Evolutionary conservation across 2,797 vertebrate species (phyloP), one percentile per base, ranked within the genome.

Genomic region (Bovichtus variegatus): DNA sequence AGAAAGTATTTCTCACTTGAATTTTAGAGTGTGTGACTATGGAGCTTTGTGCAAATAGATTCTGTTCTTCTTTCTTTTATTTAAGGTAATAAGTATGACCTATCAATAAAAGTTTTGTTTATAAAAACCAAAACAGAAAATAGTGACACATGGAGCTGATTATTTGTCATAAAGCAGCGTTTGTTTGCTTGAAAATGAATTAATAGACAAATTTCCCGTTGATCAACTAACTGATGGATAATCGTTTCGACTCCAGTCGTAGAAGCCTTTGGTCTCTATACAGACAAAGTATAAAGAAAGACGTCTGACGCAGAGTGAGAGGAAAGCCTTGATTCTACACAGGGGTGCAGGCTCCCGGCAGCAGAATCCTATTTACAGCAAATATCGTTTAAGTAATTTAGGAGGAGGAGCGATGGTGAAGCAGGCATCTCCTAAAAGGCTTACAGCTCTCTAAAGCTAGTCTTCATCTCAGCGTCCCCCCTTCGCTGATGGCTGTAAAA

Each of bases 361-460:
- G 76, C 80, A 85, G 90, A 95, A 96, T 96, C 95, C 94, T 91
- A 94, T 96, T 96, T 95, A 92, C 91, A 85, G 83, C 92, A 94
- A 96, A 96, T 94, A 94, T 89, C 87, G 91, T 95, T 95, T 94
- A 94, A 90, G 94, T 94, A 93, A 94, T 96, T 94, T 91, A 83
- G 81, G 85, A 89, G 90, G 82, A 89, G 87, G 91, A 85, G 89
- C 84, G 82, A 81, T 80, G 72, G 90, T 73, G 91, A 76, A 74
- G 81, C 84, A 73, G 84, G 82, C 87, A 57, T 86, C 91, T 92
- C 90, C 90, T 96, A 96, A 96, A 94, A 95, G 95, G 95, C 93
- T 96, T 96, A 95, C 75, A 83, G 91, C 86, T 85, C 92, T 92
- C 90, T 78, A 87, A 90, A 91, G 87, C 89, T 80, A 76, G 83